Conservation (phyloP, 1,140 invertebrate species). For the Vanessa tameamea region DNA sequence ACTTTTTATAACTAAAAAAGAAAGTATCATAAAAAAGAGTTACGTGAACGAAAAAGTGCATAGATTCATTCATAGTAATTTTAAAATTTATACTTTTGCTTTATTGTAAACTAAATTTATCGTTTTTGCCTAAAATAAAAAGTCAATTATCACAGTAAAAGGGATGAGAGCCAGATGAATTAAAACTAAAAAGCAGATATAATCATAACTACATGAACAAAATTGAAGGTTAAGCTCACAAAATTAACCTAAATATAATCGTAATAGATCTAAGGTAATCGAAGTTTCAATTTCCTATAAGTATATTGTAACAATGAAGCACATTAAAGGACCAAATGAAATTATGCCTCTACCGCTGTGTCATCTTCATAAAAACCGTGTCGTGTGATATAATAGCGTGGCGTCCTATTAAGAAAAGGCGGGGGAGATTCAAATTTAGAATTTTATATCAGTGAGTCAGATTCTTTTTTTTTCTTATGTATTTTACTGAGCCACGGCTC, state of each 20-base stretch:
- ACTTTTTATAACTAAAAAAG: background rate
- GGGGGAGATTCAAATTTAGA: conserved; percentile 73
- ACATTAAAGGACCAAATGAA: conserved; percentile 17
- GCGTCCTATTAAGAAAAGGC: conserved; percentile 52
- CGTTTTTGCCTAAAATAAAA: too few relatives aligned
- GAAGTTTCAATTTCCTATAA: background rate
- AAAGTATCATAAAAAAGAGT: too few relatives aligned
- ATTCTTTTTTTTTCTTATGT: conserved; percentile 48
- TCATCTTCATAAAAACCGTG: conserved; percentile 36
- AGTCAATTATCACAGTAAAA: background rate
- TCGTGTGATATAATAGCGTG: conserved; percentile 52
- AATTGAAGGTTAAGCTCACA: conserved; percentile 1
- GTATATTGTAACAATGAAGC: background rate
- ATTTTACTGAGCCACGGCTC: conserved; percentile 56
- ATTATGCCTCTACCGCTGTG: conserved; percentile 18
- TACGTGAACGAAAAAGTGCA: too few relatives aligned
- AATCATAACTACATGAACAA: conserved; percentile 4
- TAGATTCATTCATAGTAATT: too few relatives aligned
- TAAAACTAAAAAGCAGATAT: background rate
- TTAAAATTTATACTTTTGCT: background rate
- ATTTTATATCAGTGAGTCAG: conserved; percentile 70
- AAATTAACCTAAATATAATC: background rate
- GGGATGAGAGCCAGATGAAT: background rate
- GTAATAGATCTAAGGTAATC: background rate
- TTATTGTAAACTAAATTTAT: background rate